Percentiles rank a stretch among this genome's conserved stretches.
phyloP scores from a whole-genome alignment of 2,797 vertebrate species.

The Sebastes aleutianus region DNA sequence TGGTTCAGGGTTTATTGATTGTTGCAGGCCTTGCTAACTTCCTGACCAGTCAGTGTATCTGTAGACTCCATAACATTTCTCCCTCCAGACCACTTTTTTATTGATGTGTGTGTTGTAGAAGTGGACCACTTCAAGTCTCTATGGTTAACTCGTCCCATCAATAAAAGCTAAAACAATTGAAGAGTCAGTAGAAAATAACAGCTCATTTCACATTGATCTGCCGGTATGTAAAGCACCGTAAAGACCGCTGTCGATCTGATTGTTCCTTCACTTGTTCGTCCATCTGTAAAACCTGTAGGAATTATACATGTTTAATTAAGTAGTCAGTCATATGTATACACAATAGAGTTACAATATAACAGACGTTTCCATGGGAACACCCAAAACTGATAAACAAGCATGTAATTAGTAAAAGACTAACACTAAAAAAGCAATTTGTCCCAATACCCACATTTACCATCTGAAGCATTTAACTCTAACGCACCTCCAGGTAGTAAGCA shows the following conservation, averaged over 20 bases:
- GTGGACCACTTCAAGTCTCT: slow-evolving; percentile 26
- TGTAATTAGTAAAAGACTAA: neutral
- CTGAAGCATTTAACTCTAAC: neutral
- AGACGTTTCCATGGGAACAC: neutral
- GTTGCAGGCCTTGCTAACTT: slow-evolving; percentile 42
- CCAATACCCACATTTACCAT: neutral
- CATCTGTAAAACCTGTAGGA: neutral
- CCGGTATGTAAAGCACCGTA: neutral
- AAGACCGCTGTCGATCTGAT: neutral
- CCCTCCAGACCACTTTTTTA: slow-evolving; percentile 36
- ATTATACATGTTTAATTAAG: neutral
- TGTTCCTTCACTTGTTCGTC: neutral
- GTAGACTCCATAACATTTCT: slow-evolving; percentile 47
- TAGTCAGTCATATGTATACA: neutral
- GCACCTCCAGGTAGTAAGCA: neutral
- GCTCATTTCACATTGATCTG: neutral
- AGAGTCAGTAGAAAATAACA: neutral
- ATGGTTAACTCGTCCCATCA: slow-evolving; percentile 15
- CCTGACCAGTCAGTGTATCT: slow-evolving; percentile 50
- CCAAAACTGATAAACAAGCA: neutral
- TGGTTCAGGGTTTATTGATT: slow-evolving; percentile 60
- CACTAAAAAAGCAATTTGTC: neutral
- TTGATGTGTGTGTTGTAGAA: slow-evolving; percentile 36
- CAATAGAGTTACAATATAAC: neutral
- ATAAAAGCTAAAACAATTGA: slow-evolving; percentile 4